Base-by-base conservation (phyloP, 2,113 vertebrate species). In the Alexandromys fortis region DNA sequence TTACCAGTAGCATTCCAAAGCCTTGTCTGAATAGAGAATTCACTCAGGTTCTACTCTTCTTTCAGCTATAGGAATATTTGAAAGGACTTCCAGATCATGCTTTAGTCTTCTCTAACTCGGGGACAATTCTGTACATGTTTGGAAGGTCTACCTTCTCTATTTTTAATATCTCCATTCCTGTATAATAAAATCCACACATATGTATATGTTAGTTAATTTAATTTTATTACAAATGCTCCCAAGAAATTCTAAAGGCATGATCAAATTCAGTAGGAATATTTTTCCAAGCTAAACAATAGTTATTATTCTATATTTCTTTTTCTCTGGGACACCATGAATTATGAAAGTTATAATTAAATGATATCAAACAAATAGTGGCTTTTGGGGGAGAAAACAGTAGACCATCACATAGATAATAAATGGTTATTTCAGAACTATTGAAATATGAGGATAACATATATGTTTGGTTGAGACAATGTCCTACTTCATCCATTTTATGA, bases 201-300 rank as follows among this genome's bases (percentile, higher is more conserved):
- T 49, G 33, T 89, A 87, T 49, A 49, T 47, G 8, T 96, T 83
- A 78, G 26, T 88, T 92, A 63, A 28, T 89, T 93, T 94, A 85
- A 38, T 42, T 90, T 90, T 92, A 90, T 63, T 90, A 58, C 58
- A 75, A 92, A 87, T 68, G 42, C 30, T 65, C 81, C 90, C 12
- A 77, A 52, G 28, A 96, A 90, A 91, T 92, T 92, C 21, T 81
- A 82, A 95, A 85, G 49, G 24, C 21, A 52, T 72, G 10, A 78
- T 95, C 49, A 96, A 86, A 70, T 86, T 58, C 6, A 93, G 61
- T 93, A 49, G 67, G 55, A 93, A 52, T 86, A 10, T 76, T 97
- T 86, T 92, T 19, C 49, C 35, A 94, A 82, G 30, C 26, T 38
- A 94, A 86, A 92, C 61, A 90, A 72, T 73, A 92, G 6, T 63